phyloP scores from a whole-genome alignment of 1,140 invertebrate genomes.

The Oryzaephilus surinamensis region DNA sequence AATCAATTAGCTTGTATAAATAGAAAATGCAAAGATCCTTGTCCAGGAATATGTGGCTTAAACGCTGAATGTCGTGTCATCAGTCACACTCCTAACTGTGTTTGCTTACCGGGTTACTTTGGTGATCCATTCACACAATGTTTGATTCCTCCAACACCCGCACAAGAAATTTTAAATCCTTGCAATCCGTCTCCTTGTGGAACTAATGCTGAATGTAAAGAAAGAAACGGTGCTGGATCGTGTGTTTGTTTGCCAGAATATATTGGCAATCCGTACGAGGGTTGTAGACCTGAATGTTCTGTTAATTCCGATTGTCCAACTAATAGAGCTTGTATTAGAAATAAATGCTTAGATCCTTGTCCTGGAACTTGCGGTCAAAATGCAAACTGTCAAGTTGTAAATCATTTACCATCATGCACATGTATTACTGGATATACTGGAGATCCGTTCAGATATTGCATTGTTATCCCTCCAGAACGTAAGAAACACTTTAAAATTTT shows the following conservation, averaged over 20 bases:
- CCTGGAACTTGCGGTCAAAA: slow-evolving; percentile 61
- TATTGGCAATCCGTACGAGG: slow-evolving; percentile 66
- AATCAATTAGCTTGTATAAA: slow-evolving; percentile 65
- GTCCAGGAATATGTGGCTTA: slow-evolving; percentile 63
- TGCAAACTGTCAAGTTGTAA: slow-evolving; percentile 52
- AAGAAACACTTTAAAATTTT: slow-evolving; percentile 34
- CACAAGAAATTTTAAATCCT: slow-evolving; percentile 47
- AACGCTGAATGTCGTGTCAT: slow-evolving; percentile 73
- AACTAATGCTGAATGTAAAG: slow-evolving; percentile 65
- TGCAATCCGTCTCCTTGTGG: slow-evolving; percentile 74
- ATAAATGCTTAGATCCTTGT: slow-evolving; percentile 70
- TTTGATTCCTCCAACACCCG: slow-evolving; percentile 24
- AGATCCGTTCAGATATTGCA: slow-evolving; percentile 63
- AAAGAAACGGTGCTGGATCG: slow-evolving; percentile 58
- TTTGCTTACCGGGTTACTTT: slow-evolving; percentile 60
- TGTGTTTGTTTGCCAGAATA: slow-evolving; percentile 72
- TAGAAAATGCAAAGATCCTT: slow-evolving; percentile 77
- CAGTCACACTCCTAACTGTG: slow-evolving; percentile 73
- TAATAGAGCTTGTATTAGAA: slow-evolving; percentile 65
- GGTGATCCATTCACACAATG: slow-evolving; percentile 65
- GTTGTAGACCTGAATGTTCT: slow-evolving; percentile 70
- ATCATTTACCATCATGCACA: slow-evolving; percentile 58
- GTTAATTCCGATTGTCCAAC: slow-evolving; percentile 70
- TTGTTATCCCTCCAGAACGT: slow-evolving; percentile 42
- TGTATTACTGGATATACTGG: slow-evolving; percentile 58